Evolutionary conservation across 2,113 vertebrate genomes (phyloP).

Genomic region (Burhinus bistriatus): DNA sequence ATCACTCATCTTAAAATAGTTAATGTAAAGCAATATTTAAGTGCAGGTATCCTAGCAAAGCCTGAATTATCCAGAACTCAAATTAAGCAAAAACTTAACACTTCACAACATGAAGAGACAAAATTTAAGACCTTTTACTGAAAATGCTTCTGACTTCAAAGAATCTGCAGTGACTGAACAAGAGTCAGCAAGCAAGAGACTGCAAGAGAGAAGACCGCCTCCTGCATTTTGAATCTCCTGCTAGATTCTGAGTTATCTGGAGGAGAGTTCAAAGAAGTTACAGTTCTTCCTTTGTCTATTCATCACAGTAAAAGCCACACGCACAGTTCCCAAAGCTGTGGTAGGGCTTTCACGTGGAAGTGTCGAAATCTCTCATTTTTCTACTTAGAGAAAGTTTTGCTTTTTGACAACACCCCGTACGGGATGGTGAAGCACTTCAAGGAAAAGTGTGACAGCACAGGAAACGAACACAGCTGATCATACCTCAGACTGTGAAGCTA

Average conservation of each 20-base stretch:
- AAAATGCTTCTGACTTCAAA: slow-evolving; percentile 23
- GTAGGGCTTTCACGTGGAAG: background rate
- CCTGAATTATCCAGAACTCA: background rate
- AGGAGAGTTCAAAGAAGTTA: slow-evolving; percentile 25
- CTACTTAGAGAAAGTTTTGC: background rate
- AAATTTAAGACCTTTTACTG: background rate
- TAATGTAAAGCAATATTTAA: background rate
- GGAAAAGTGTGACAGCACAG: background rate
- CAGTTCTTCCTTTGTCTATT: background rate
- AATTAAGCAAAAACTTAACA: background rate
- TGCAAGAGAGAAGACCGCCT: background rate
- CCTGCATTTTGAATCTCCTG: slow-evolving; percentile 9
- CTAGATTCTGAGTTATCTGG: background rate
- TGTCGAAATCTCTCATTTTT: background rate
- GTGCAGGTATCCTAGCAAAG: background rate
- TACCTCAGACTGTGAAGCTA: background rate
- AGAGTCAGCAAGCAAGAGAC: background rate
- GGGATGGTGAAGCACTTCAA: slow-evolving; percentile 1
- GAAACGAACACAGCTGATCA: slow-evolving; percentile 7
- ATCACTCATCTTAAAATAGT: background rate
- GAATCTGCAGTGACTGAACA: background rate
- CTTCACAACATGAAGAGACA: background rate
- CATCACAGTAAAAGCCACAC: background rate
- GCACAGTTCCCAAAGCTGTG: slow-evolving; percentile 25
- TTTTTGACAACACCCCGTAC: slow-evolving; percentile 21